Evolutionary conservation across 2,888 invertebrate species (phyloP).

Genomic region (Psylliodes chrysocephalus): DNA sequence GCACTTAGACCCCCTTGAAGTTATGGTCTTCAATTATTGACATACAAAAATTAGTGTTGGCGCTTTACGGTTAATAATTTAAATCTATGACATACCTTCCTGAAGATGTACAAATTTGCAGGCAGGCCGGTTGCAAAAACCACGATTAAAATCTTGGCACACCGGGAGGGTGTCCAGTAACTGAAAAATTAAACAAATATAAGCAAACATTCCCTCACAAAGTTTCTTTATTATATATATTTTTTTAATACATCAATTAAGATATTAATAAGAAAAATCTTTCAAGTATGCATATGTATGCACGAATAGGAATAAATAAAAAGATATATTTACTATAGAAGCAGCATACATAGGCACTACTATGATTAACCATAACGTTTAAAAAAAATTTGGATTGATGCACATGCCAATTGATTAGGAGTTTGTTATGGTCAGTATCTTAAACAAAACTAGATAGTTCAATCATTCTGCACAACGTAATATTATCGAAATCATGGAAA

Average conservation of each 20-base stretch:
- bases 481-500: conserved; percentile 22
- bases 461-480: conserved; percentile 60
- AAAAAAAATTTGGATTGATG: conserved; percentile 50
- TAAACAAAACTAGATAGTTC: conserved; percentile 52
- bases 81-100: conserved; percentile 79
- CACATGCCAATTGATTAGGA: conserved; percentile 55
- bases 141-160: conserved; percentile 99
- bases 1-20: too few species aligned
- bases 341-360: conserved; percentile 61
- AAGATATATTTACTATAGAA: conserved; percentile 35
- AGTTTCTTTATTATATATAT: conserved; percentile 5
- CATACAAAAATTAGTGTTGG: too few species aligned
- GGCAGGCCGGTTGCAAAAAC: conserved; percentile 95
- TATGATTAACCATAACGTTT: conserved; percentile 45
- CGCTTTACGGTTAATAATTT: too few species aligned
- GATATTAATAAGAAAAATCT: conserved; percentile 40
- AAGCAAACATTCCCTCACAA: conserved; percentile 7
- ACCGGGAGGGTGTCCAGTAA: conserved; percentile 99
- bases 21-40: too few species aligned
- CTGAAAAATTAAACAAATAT: conserved; percentile 72
- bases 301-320: conserved; percentile 38
- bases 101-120: conserved; percentile 98
- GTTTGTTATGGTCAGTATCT: conserved; percentile 41
- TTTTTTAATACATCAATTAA: conserved; percentile 32
- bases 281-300: conserved; percentile 56